phyloP scores from a whole-genome alignment of 2,113 vertebrate species.

The Oncorhynchus mykiss region DNA sequence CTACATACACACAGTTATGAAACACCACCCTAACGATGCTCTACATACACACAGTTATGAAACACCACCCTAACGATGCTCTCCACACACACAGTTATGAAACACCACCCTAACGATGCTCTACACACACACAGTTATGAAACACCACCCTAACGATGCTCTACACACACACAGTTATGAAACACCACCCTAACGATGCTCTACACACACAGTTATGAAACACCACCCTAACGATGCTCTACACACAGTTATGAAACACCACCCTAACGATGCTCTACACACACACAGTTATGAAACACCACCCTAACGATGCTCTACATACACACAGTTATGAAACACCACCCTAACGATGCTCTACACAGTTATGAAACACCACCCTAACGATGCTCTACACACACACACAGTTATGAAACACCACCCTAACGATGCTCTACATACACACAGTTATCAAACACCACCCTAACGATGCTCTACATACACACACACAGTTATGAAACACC shows the following conservation, averaged over 20 bases:
- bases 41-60: slow-evolving; percentile 53
- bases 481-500: slow-evolving; percentile 83
- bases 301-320: slow-evolving; percentile 62
- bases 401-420: slow-evolving; percentile 87
- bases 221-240: no score
- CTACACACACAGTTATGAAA: background rate
- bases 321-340: slow-evolving; percentile 79
- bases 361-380: slow-evolving; percentile 85
- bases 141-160: slow-evolving; percentile 81
- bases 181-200: slow-evolving; percentile 81
- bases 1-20: slow-evolving; percentile 57
- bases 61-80: slow-evolving; percentile 81
- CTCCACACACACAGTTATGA: slow-evolving; percentile 56
- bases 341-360: slow-evolving; percentile 62
- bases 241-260: no score
- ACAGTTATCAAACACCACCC: slow-evolving; percentile 85
- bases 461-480: slow-evolving; percentile 1
- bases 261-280: slow-evolving; percentile 51
- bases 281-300: slow-evolving; percentile 79
- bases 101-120: slow-evolving; percentile 81
- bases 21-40: slow-evolving; percentile 81
- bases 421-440: slow-evolving; percentile 13
- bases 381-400: slow-evolving; percentile 10
- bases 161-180: slow-evolving; percentile 56
- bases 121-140: slow-evolving; percentile 54